Evolutionary conservation across 2,797 vertebrate species (phyloP), one percentile per base, ranked within the genome.

Genomic region (Aldrovandia affinis): DNA sequence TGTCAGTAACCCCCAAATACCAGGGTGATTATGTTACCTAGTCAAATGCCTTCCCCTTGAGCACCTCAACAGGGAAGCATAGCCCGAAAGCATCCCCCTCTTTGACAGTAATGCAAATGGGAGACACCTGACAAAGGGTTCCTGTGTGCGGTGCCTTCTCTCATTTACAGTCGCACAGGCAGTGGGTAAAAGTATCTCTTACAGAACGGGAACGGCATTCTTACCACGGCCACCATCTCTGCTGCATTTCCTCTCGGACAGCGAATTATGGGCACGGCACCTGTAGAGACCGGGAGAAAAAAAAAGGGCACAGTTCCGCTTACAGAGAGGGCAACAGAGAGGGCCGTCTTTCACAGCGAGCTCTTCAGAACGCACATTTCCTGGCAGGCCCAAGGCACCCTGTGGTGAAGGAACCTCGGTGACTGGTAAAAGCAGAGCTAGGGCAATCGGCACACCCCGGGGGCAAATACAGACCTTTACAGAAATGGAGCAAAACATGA

Each of bases 161-260:
- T 59, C 80, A 81, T 63, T 78, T 61, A 61, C 2, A 20, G 59
- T n/a, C 59, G 5, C 25, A 52, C 22, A 78, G 44, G 75, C 44
- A 50, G 47, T 14, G 47, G 75, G 75, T 65, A 18, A 57, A 20
- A 36, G 28, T 36, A 50, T 65, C 75, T 15, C 33, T 65, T 79
- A 68, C 59, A 63, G 28, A 36, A 68, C 36, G 28, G 61, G 80
- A 55, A 54, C 22, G 33, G 25, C 36, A 84, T 54, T 70, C 98
- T 97, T 93, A 99, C 98, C 97, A 97, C 95, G 55, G 98, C 98
- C 33, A 99, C 98, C 98, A 99, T 99, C 94, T 99, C 98, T 87
- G 98, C 98, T 88, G 98, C 98, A 75, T 99, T 99, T 91, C 98
- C 98, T 92, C 97, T 95, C 90, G 98, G 96, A 92, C 98, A 98